Percentiles rank a stretch among this genome's conserved stretches.
phyloP scores from a whole-genome alignment of 2,888 invertebrate genomes.

The Tromatobia lineatoria region DNA sequence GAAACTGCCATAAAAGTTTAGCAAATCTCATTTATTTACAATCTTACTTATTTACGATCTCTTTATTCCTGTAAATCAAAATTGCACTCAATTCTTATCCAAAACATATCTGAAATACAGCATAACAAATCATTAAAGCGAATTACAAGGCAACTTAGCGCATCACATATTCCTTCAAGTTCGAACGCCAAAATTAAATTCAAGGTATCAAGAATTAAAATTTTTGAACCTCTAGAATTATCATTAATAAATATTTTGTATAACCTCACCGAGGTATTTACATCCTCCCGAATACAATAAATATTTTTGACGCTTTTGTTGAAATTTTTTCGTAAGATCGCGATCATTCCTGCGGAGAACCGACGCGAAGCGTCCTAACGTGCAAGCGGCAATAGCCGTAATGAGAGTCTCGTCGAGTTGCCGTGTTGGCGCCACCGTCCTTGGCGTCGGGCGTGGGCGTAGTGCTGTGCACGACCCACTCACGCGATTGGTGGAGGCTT shows the following conservation, averaged over 20 bases:
- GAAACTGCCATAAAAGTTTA: background rate
- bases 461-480: conserved; percentile 25
- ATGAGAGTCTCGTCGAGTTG: conserved; percentile 77
- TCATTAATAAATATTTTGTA: too few species aligned
- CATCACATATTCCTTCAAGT: too few species aligned
- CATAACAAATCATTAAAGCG: background rate
- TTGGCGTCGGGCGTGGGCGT: conserved; percentile 70
- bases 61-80: background rate
- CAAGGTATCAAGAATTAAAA: too few species aligned
- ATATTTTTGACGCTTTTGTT: background rate
- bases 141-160: too few species aligned
- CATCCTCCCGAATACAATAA: background rate
- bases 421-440: conserved; percentile 82
- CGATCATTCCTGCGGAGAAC: conserved; percentile 58
- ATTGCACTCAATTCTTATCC: too few species aligned
- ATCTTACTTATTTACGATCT: background rate
- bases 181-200: too few species aligned
- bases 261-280: background rate
- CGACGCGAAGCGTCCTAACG: conserved; percentile 54
- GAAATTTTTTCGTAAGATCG: background rate
- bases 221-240: too few species aligned
- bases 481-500: conserved; percentile 57
- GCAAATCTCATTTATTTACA: background rate
- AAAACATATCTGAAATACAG: background rate
- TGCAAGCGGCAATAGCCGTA: conserved; percentile 79